Evolutionary conservation across 1,140 invertebrate species (phyloP).

Genomic region (Lucilia cuprina): DNA sequence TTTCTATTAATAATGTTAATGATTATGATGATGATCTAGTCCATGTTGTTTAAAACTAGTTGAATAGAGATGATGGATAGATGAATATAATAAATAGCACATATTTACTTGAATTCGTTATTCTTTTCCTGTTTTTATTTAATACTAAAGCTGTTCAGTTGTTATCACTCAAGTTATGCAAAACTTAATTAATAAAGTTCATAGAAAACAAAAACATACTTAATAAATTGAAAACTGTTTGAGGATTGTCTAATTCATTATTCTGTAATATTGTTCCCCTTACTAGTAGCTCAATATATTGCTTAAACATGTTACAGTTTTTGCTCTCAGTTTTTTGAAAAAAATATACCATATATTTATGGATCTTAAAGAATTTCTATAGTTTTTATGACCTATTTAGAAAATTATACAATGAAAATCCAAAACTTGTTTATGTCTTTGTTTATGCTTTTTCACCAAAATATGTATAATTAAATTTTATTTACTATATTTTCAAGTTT

Average conservation of each 20-base stretch:
- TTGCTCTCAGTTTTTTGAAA: no score
- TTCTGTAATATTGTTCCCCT: no score
- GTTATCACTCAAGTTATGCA: not conserved
- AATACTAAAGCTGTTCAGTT: not conserved
- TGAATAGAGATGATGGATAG: not conserved
- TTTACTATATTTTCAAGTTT: not conserved
- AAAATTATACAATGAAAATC: not conserved
- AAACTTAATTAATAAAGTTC: not conserved
- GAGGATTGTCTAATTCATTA: no score
- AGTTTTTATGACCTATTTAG: not conserved
- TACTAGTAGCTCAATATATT: no score
- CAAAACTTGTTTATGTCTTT: not conserved
- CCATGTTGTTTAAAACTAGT: not conserved
- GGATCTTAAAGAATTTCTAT: no score
- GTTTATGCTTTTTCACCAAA: not conserved
- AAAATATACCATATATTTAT: no score
- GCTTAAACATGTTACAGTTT: no score
- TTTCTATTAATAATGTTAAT: no score
- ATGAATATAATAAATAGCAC: not conserved
- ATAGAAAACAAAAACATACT: no score
- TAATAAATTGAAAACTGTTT: no score
- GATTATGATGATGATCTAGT: conserved; percentile 6
- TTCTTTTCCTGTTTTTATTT: not conserved
- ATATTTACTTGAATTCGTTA: not conserved
- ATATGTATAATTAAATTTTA: not conserved